A percentile compares a stretch with the other conserved stretches of the same genome.
Evolutionary conservation across 2,113 vertebrate genomes (phyloP).

Genomic region (Xenopus laevis): DNA sequence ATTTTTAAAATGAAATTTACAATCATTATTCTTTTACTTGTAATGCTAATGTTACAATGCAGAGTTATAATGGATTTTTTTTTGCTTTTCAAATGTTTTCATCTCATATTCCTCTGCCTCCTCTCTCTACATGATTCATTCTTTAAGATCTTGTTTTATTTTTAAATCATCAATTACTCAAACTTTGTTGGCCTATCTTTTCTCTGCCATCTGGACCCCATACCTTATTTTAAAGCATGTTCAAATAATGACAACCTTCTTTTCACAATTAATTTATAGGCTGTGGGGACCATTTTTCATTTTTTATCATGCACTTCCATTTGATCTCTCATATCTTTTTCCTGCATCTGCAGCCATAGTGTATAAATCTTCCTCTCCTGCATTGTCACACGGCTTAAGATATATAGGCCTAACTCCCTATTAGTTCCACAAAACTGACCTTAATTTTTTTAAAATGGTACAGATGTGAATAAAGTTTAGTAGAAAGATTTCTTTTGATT

Average conservation of each 20-base stretch:
- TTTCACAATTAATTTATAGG: constrained; percentile 87
- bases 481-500: constrained; percentile 79
- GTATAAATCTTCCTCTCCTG: constrained; percentile 87
- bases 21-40: constrained; percentile 34
- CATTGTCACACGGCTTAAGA: constrained; percentile 76
- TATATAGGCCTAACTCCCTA: constrained; percentile 76
- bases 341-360: constrained; percentile 80
- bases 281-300: constrained; percentile 81
- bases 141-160: constrained; percentile 80
- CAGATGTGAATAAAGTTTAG: constrained; percentile 79
- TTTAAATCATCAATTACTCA: constrained; percentile 94
- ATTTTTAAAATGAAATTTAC: background rate
- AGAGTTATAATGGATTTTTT: constrained; percentile 47
- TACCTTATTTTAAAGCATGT: constrained; percentile 84
- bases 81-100: constrained; percentile 58
- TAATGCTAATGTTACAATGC: constrained; percentile 52
- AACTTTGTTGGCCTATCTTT: constrained; percentile 80
- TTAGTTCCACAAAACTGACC: constrained; percentile 83
- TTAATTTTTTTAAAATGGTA: constrained; percentile 82
- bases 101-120: constrained; percentile 71
- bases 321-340: constrained; percentile 86
- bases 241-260: constrained; percentile 92
- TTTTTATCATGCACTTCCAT: constrained; percentile 85
- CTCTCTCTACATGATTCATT: constrained; percentile 74
- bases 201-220: constrained; percentile 85